Evolutionary conservation across 2,797 vertebrate genomes (phyloP).

Genomic region (Sebastes hopkinsi): DNA sequence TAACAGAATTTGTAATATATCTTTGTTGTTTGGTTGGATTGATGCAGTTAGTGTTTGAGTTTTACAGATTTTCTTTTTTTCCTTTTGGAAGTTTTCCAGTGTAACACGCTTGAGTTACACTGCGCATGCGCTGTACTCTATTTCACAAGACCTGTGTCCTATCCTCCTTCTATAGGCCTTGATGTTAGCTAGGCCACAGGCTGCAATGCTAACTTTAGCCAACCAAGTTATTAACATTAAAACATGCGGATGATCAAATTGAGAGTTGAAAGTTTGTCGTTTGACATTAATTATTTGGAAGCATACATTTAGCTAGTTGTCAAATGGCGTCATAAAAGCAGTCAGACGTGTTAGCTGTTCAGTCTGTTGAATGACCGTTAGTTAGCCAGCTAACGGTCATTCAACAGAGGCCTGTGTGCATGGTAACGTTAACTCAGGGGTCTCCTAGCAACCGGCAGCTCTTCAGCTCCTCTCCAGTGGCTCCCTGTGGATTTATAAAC

Average conservation of each 20-base stretch:
- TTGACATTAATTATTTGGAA: not conserved
- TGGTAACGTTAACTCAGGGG: not conserved
- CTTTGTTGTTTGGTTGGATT: constrained; percentile 91
- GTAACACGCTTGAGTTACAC: no score
- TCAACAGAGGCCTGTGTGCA: not conserved
- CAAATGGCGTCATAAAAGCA: not conserved
- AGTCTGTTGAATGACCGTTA: no score
- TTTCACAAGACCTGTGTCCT: no score
- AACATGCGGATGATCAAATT: not conserved
- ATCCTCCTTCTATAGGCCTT: no score
- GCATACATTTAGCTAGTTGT: not conserved
- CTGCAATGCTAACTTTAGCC: not conserved
- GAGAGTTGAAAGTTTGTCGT: not conserved
- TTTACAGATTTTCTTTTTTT: constrained; percentile 75
- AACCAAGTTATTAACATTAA: not conserved
- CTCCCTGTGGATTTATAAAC: no score
- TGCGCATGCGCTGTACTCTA: no score
- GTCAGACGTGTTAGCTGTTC: not conserved
- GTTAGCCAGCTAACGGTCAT: not conserved
- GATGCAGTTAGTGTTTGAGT: constrained; percentile 89
- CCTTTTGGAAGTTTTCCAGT: not conserved
- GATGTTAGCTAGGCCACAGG: not conserved
- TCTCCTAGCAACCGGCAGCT: no score
- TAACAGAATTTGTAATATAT: constrained; percentile 98
- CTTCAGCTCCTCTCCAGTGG: no score